Evolutionary conservation across 2,888 invertebrate genomes (phyloP), one percentile per base, ranked within the genome.

Genomic region (Oxystoma pomonae): DNA sequence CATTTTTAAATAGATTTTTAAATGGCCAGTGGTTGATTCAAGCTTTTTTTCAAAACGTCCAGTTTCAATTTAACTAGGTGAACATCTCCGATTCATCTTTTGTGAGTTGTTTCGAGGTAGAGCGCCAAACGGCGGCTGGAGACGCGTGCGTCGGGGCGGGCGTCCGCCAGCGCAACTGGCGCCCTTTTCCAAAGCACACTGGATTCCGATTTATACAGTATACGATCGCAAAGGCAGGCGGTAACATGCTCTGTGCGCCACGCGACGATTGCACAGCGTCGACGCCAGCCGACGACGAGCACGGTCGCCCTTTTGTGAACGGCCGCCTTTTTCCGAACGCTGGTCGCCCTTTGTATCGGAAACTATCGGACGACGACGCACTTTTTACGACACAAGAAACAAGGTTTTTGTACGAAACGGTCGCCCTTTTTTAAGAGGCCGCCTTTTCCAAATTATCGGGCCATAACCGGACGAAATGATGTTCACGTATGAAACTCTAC

Each of bases 211-310:
- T 65, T 69, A 73, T 68, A 77, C 78, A 80, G 80, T 80, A 78
- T 77, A 78, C 78, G 78, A 77, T 78, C 76, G 80, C 75, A 76
- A 74, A 76, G 77, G 76, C 73, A 76, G 77, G 76, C 78, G 78
- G 76, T 77, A 78, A 77, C 77, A 79, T 78, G 78, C 76, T 75
- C 73, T 75, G 75, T 75, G 74, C 73, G 74, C 76, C 74, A 72
- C 77, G 77, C n/a, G n/a, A 68, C 69, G 73, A 70, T 72, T 74
- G 76, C 77, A 75, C 73, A 76, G 71, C 69, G 77, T 75, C 71
- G 75, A 76, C 35, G 12, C 35, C 35, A 12, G 12, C 35, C 73
- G 77, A 75, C 73, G 75, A 75, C 68, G 63, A 65, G 61, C 65
- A 59, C 57, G 67, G 62, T 60, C 61, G 60, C 57, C 49, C 59